These are phyloP conservation scores for Lagodon rhomboides DNA, from an alignment of 2,797 vertebrate genomes.

Conservation along the genomic window DNA sequence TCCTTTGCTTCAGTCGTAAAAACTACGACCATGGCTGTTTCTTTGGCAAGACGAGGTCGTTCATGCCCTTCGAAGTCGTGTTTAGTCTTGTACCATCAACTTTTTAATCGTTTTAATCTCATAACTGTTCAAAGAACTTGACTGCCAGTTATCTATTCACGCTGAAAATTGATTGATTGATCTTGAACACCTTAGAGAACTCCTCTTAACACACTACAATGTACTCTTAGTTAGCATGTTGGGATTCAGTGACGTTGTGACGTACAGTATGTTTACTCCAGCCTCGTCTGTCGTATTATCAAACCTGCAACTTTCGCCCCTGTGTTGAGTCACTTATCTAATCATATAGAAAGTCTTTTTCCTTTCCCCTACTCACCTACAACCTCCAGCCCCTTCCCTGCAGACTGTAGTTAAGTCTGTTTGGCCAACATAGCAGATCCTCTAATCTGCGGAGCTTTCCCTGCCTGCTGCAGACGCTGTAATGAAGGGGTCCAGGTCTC, in stretches of 20 bases:
- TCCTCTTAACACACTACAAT: neutral
- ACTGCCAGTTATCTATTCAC: neutral
- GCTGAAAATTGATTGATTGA: neutral
- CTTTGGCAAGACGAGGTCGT: too few relatives aligned
- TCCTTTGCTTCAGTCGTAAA: too few relatives aligned
- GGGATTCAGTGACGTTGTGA: neutral
- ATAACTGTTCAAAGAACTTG: too few relatives aligned
- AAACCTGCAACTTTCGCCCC: conserved; percentile 23
- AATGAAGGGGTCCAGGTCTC: conserved; percentile 71
- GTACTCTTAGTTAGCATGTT: neutral
- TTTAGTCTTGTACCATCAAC: neutral
- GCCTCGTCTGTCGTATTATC: conserved; percentile 6
- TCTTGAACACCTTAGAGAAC: neutral
- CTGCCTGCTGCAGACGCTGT: conserved; percentile 65
- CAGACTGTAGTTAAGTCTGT: conserved; percentile 66
- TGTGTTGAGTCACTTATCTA: conserved; percentile 44
- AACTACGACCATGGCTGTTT: too few relatives aligned
- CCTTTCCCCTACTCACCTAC: conserved; percentile 37
- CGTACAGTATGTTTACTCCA: neutral
- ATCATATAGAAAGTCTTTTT: conserved; percentile 53
- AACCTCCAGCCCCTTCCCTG: conserved; percentile 37
- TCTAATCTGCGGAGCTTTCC: conserved; percentile 74
- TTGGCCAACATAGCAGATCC: conserved; percentile 74
- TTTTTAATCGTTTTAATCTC: neutral
- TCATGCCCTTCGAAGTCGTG: neutral